phyloP scores from a whole-genome alignment of 2,113 vertebrate genomes.

The Marmota monax region DNA sequence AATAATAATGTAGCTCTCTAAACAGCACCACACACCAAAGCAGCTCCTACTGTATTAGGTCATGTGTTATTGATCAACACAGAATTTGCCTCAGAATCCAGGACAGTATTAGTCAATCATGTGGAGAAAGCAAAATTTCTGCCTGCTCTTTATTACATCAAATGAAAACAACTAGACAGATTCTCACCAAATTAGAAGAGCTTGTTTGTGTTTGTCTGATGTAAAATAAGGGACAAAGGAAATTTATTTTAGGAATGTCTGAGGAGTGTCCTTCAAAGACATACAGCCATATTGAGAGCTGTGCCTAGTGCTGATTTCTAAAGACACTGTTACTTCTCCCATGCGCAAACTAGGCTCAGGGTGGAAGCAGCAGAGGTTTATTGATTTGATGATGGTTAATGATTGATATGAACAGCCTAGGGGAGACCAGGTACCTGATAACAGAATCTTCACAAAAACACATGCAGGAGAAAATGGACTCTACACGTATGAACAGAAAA shows the following conservation, averaged over 20 bases:
- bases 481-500: neutral
- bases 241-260: neutral
- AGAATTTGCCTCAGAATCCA: neutral
- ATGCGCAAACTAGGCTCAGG: neutral
- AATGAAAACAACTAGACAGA: neutral
- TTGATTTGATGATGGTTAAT: slow-evolving; percentile 49
- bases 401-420: neutral
- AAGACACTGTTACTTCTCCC: neutral
- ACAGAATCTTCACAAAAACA: slow-evolving; percentile 9
- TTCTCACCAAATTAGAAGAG: slow-evolving; percentile 38
- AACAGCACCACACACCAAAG: neutral
- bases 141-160: neutral
- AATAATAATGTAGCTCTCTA: neutral
- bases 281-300: neutral
- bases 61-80: neutral
- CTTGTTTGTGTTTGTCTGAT: neutral
- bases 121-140: neutral
- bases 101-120: neutral
- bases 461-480: neutral
- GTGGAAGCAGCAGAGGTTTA: neutral
- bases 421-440: neutral
- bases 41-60: neutral
- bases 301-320: neutral
- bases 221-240: neutral
- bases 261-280: neutral